These are phyloP conservation scores for Mesocentrotus franciscanus DNA, from an alignment of 53 echinoderm and acorn worm genomes.

Conservation along the genomic window DNA sequence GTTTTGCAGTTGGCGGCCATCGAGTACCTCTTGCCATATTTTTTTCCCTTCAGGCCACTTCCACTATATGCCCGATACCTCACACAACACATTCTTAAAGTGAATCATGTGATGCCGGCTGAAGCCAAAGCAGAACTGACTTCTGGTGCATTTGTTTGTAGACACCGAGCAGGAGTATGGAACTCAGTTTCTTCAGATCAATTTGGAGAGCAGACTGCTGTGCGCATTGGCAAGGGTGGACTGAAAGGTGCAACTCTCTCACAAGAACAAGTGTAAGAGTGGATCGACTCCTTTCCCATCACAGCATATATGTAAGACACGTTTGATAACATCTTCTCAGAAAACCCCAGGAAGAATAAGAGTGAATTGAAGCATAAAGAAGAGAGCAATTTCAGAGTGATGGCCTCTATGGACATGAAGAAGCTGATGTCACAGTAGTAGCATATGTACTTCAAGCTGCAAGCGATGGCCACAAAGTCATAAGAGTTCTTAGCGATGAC, in stretches of 20 bases:
- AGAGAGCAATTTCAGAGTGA: constrained; percentile 25
- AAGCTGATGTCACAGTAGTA: constrained; percentile 59
- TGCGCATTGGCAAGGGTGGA: constrained; percentile 58
- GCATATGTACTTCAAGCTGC: constrained; percentile 58
- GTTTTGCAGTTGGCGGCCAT: constrained; percentile 22
- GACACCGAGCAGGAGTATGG: constrained; percentile 58
- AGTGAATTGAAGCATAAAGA: constrained; percentile 14
- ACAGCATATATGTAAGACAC: constrained; percentile 46
- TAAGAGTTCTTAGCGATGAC: constrained; percentile 65
- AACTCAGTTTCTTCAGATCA: constrained; percentile 45
- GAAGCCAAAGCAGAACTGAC: constrained; percentile 33
- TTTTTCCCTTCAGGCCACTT: constrained; percentile 50
- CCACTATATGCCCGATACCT: constrained; percentile 55
- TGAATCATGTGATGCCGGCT: constrained; percentile 33
- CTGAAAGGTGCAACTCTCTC: constrained; percentile 36
- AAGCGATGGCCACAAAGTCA: constrained; percentile 9
- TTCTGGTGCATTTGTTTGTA: constrained; percentile 50
- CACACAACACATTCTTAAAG: constrained; percentile 32
- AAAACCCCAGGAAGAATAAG: background rate
- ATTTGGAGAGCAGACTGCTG: constrained; percentile 58
- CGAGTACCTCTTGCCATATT: constrained; percentile 34
- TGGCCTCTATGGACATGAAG: constrained; percentile 30
- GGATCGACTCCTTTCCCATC: constrained; percentile 54
- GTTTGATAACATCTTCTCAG: constrained; percentile 21
- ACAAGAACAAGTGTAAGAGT: constrained; percentile 44